Evolutionary conservation across 2,113 vertebrate genomes (phyloP), one percentile per base, ranked within the genome.

Genomic region (Panthera leo): DNA sequence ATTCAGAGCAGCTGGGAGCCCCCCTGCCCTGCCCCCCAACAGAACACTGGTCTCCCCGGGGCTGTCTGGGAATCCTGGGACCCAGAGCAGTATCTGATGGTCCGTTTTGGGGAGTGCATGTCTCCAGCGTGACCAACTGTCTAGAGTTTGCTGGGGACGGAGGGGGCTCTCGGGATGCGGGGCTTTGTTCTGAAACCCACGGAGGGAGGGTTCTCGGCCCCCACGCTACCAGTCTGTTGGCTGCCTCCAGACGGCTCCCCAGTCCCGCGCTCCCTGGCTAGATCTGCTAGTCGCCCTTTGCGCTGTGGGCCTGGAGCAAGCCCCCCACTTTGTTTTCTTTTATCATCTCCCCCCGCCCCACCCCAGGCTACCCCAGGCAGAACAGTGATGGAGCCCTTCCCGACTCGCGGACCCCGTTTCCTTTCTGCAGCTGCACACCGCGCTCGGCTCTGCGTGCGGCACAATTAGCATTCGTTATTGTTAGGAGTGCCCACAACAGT

Each of bases 21-120:
- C 36, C 68, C n/a, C 67, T 9, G 25, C 10, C 15, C 51, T 23
- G 31, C 36, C 73, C n/a, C 4, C 42, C 8, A 1, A 18, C 2
- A 14, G 36, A 78, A 61, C 0, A 2, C 8, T 19, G n/a, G 45
- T 18, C 53, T 45, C 71, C 73, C 25, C 23, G 15, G 12, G 53
- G 25, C 42, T 36, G 1, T 39, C 63, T 15, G 45, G 61, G 78
- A 45, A 51, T 14, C 48, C 42, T 15, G 42, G 48, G 21, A 82
- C 4, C 21, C 45, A 23, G 42, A 4, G 10, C 45, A 14, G 10
- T 12, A 34, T 7, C 23, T 1, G 3, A 27, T 3, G 29, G 34
- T 19, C 78, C 21, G 68, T 21, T 58, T 16, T 31, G 48, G 36
- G 53, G 61, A 12, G 2, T 21, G 39, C 1, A 18, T 9, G 16